These are phyloP conservation scores for Mus pahari DNA, from an alignment of 2,113 vertebrate species.

Conservation along the genomic window DNA sequence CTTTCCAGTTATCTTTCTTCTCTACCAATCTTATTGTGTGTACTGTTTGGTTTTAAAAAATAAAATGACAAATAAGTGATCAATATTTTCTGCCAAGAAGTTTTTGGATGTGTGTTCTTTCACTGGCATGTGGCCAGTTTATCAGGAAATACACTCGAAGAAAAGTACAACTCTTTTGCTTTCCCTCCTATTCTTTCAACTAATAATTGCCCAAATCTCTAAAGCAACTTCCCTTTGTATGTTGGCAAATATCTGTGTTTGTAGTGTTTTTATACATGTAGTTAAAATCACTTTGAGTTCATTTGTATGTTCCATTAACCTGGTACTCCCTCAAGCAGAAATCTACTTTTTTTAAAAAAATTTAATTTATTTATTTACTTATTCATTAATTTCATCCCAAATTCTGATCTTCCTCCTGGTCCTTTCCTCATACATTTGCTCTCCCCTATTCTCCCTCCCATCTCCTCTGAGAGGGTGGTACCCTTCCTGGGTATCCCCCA, in stretches of 20 bases:
- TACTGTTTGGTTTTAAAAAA: background rate
- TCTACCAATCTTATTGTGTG: background rate
- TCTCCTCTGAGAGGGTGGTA: no score
- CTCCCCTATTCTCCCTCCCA: no score
- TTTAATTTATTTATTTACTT: no score
- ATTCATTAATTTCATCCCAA: no score
- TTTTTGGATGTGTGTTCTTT: background rate
- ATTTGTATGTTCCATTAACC: background rate
- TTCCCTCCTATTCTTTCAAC: background rate
- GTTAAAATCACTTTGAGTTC: no score
- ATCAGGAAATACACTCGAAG: background rate
- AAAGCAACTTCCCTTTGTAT: background rate
- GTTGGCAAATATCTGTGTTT: background rate
- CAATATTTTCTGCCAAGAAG: background rate
- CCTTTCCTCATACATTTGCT: no score
- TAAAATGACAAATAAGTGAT: background rate
- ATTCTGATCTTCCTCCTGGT: no score
- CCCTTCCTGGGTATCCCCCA: no score
- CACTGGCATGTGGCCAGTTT: background rate
- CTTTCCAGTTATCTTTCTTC: background rate
- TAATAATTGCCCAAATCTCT: background rate
- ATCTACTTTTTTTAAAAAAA: background rate
- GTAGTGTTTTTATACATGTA: background rate
- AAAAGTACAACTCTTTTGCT: background rate
- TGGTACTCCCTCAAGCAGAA: background rate